phyloP scores from a whole-genome alignment of 2,113 vertebrate genomes.

The Urocynchramus pylzowi region DNA sequence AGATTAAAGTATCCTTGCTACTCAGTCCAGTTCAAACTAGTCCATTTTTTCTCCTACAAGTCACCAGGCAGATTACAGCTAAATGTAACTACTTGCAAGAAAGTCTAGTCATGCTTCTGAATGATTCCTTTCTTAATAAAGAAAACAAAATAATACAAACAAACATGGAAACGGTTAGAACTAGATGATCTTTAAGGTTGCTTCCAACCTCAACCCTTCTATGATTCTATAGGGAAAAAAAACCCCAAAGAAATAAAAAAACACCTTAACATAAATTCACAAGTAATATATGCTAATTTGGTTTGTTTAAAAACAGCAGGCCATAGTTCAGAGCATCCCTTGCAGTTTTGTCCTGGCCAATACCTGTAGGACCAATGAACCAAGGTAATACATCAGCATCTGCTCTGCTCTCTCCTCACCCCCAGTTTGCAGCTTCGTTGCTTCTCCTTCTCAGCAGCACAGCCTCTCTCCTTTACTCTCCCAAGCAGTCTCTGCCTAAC shows the following conservation, averaged over 20 bases:
- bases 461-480: not conserved
- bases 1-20: not conserved
- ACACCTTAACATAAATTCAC: not conserved
- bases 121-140: not conserved
- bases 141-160: not conserved
- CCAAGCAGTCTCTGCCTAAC: not conserved
- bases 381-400: not conserved
- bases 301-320: not conserved
- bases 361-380: not conserved
- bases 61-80: not conserved
- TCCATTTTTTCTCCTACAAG: not conserved
- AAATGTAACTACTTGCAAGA: not conserved
- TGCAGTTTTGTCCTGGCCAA: not conserved
- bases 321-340: not conserved
- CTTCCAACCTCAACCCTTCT: not conserved
- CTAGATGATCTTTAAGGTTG: not conserved
- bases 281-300: not conserved
- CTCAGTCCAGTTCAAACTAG: slow-evolving; percentile 8
- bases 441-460: not conserved
- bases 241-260: not conserved
- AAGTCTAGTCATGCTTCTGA: not conserved
- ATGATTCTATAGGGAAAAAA: not conserved
- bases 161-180: not conserved
- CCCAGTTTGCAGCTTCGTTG: fast-evolving
- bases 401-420: not conserved